Evolutionary conservation across 2,113 vertebrate genomes (phyloP).

Genomic region (Plestiodon gilberti): DNA sequence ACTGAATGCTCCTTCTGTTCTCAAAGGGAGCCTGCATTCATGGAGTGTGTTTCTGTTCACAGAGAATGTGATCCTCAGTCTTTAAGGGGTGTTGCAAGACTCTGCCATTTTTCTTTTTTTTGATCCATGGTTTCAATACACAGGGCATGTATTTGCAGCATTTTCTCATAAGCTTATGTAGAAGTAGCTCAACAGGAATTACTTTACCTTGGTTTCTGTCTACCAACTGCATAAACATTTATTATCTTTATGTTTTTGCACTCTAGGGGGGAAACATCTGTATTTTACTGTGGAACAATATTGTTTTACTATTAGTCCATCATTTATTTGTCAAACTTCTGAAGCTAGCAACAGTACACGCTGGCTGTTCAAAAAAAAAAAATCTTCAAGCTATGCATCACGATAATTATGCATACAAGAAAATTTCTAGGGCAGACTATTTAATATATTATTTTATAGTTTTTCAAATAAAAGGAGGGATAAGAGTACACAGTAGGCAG

Average conservation of each 20-base stretch:
- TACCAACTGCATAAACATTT: not conserved
- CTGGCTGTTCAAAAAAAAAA: not conserved
- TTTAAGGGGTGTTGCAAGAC: too few species aligned
- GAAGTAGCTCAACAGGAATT: not conserved
- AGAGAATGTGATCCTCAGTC: too few species aligned
- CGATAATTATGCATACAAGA: not conserved
- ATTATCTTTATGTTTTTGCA: conserved; percentile 2
- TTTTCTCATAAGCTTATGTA: not conserved
- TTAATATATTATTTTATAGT: not conserved
- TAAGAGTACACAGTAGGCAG: not conserved
- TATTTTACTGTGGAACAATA: not conserved
- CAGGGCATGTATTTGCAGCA: not conserved
- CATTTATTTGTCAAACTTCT: not conserved
- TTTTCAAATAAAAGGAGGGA: not conserved
- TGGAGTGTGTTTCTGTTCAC: too few species aligned
- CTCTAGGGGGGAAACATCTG: fast-evolving
- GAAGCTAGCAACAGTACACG: not conserved
- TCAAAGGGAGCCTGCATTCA: too few species aligned
- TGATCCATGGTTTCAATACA: not conserved
- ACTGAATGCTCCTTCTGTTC: too few species aligned
- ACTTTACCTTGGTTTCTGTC: not conserved
- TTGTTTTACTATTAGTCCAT: not conserved
- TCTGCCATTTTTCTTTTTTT: too few species aligned
- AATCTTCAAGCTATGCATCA: not conserved
- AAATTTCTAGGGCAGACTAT: not conserved